Evolutionary conservation across 1,140 invertebrate genomes (phyloP), one percentile per base, ranked within the genome.

Genomic region (Varroa destructor): DNA sequence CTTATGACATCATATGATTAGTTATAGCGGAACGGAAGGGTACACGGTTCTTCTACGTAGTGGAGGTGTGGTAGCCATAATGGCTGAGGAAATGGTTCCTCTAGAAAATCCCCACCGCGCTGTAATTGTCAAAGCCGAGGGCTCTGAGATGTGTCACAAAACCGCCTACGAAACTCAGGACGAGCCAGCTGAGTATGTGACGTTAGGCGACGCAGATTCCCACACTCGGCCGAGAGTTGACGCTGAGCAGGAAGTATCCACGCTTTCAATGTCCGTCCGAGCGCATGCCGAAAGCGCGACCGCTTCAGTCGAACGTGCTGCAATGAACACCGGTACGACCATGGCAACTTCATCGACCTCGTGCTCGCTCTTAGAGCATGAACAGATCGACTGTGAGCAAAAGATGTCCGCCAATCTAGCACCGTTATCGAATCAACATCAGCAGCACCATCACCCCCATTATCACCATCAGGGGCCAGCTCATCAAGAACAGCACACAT

Each of bases 101-200:
- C 46, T 67, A 40, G 61, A 67, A 46, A 67, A 67, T 67, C 61
- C 61, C 46, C 61, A 67, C 46, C 61, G 61, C 40, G 61, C 61
- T 67, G 61, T 67, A 46, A 67, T 67, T 8, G 61, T 67, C 14
- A 67, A 67, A 40, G 61, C 61, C 46, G 61, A 67, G 40, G 61
- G 61, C 10, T 12, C 61, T 3, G 61, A 67, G 46, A 37, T 67
- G 12, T 37, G 61, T 67, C 61, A 67, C 40, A 12, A 67, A 40
- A 51, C 46, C 46, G 61, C 40, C 5, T 67, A 25, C 61, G 61
- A 40, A 37, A 43, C 46, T 4, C 61, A 67, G 46, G 46, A 46
- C 46, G 61, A 67, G 61, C 61, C 61, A 5, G 61, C 61, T 14
- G 61, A 67, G 37, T 67, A 67, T 46, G 61, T 67, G 37, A 67